A percentile compares a stretch with the other conserved stretches of the same genome.
These are phyloP conservation scores for Melolontha melolontha DNA, from an alignment of 2,888 invertebrate species.

Conservation along the genomic window DNA sequence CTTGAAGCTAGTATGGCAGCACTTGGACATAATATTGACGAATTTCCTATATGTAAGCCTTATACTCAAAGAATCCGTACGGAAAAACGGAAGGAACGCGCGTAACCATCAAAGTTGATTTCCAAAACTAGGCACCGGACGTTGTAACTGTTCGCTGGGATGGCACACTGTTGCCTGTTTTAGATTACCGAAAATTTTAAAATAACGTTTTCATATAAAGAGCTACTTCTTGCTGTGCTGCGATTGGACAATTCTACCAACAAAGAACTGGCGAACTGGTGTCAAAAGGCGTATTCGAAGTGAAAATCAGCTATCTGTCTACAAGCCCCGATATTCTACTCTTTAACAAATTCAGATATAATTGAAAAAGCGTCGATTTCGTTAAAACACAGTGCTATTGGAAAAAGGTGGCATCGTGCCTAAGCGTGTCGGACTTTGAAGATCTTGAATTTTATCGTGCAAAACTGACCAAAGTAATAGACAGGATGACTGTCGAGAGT, in stretches of 20 bases:
- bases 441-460: conserved; percentile 37
- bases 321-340: conserved; percentile 50
- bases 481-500: conserved; percentile 50
- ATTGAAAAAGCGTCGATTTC: conserved; percentile 21
- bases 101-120: conserved; percentile 53
- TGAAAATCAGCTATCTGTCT: conserved; percentile 49
- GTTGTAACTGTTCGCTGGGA: conserved; percentile 56
- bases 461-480: conserved; percentile 47
- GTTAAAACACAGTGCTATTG: conserved; percentile 26
- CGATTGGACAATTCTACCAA: conserved; percentile 51
- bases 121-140: conserved; percentile 56
- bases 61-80: conserved; percentile 53
- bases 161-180: too few relatives aligned
- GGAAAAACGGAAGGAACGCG: conserved; percentile 46
- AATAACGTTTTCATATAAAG: conserved; percentile 51
- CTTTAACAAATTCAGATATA: conserved; percentile 20
- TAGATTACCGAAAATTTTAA: conserved; percentile 48
- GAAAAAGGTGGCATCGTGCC: conserved; percentile 1
- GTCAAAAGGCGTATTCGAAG: too few relatives aligned
- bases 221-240: conserved; percentile 55
- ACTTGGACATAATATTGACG: conserved; percentile 49
- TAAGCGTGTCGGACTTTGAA: conserved; percentile 25
- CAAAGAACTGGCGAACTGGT: conserved; percentile 47
- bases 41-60: conserved; percentile 54
- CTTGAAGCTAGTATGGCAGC: conserved; percentile 50